These are phyloP conservation scores for Drosophila kepulauana DNA, from an alignment of 1,140 invertebrate species.

Conservation along the genomic window DNA sequence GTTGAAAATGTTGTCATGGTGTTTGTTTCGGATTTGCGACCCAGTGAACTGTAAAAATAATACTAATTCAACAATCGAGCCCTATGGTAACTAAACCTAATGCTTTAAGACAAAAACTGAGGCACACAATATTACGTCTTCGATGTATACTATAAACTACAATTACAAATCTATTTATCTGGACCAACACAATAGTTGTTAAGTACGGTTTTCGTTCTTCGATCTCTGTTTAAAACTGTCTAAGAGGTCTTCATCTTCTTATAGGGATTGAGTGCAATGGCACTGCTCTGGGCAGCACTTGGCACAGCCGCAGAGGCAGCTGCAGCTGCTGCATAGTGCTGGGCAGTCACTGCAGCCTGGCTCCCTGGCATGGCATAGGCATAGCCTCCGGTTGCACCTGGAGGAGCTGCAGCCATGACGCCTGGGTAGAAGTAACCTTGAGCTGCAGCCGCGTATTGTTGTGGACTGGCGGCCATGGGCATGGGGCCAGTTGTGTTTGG, in stretches of 20 bases:
- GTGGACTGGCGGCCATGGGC: conserved; percentile 47
- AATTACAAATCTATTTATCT: conserved; percentile 36
- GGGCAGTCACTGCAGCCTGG: conserved; percentile 46
- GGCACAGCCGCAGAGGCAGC: conserved; percentile 61
- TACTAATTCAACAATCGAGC: conserved; percentile 27
- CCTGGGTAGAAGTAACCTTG: conserved; percentile 76
- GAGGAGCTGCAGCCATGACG: conserved; percentile 58
- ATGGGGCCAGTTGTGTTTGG: conserved; percentile 46
- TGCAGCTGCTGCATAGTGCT: conserved; percentile 69
- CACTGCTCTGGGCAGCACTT: conserved; percentile 85
- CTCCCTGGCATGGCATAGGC: conserved; percentile 65
- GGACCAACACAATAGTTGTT: conserved; percentile 39
- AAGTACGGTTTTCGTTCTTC: conserved; percentile 57
- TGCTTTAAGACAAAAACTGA: conserved; percentile 67
- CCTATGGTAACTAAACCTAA: conserved; percentile 41
- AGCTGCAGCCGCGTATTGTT: conserved; percentile 60
- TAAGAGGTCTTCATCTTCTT: conserved; percentile 96
- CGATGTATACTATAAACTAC: conserved; percentile 53
- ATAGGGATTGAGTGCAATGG: conserved; percentile 91
- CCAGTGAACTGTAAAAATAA: conserved; percentile 11
- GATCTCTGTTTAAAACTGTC: conserved; percentile 53
- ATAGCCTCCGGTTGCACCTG: conserved; percentile 29
- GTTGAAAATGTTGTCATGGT: conserved; percentile 23
- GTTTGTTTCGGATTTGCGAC: neutral
- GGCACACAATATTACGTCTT: conserved; percentile 74